Evolutionary conservation across 2,113 vertebrate species (phyloP), one percentile per base, ranked within the genome.

Genomic region (Hystrix cristata): DNA sequence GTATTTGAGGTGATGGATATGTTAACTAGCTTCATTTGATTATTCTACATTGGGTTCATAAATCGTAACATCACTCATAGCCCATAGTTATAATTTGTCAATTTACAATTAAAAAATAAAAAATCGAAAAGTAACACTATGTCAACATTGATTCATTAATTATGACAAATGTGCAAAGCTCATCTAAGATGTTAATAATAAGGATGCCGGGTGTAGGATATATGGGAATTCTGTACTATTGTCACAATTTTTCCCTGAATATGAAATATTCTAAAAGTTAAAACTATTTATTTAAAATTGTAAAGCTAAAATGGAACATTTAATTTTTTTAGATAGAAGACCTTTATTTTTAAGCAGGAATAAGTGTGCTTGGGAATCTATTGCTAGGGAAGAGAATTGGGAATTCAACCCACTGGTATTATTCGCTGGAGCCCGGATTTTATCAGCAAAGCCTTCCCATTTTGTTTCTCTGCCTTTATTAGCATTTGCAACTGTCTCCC

Each of bases 401-500:
- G 59, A 96, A 95, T 96, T 96, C 62, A 80, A 23, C 90, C 82
- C 43, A 72, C n/a, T 93, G 89, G 38, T 92, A 89, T 94, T 92
- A 96, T 90, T 94, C 72, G 91, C 53, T 65, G 84, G 96, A 95
- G 69, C 84, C 84, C 48, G 92, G 90, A 96, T 97, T 97, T 97
- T 97, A 96, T 93, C 87, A 97, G 71, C 60, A 93, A 97, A 96
- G 87, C 95, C 97, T 95, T 90, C 92, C 62, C 90, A 92, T 96
- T 96, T 97, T 96, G 90, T 95, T 98, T 71, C 51, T 95, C 72
- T 96, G 84, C 84, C 94, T 98, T 97, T 97, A 97, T 98, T 97
- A 97, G 95, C 92, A 92, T 97, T 97, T 97, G 93, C 90, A 93
- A 90, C 93, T 97, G 95, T 97, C 97, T 97, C 97, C 91, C 96